A percentile compares a stretch with the other conserved stretches of the same genome.
Conservation (phyloP, 1,140 invertebrate species). For the Drosophila ambigua region DNA sequence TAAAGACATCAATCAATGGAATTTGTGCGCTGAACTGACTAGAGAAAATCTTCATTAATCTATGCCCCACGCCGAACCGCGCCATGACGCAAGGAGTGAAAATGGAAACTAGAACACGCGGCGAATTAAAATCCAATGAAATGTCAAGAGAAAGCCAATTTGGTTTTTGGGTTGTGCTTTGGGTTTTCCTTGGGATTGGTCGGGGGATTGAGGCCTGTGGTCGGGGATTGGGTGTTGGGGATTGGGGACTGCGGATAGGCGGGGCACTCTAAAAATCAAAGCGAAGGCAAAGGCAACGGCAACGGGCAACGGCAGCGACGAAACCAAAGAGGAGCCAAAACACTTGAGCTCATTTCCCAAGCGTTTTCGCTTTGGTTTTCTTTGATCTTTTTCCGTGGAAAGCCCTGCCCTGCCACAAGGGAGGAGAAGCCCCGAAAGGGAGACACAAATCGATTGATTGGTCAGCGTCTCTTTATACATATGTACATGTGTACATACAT, state of each 20-base stretch:
- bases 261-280: constrained; percentile 63
- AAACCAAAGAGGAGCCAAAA: constrained; percentile 29
- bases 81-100: constrained; percentile 1
- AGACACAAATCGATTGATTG: constrained; percentile 40
- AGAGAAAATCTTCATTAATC: constrained; percentile 25
- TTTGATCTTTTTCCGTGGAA: constrained; percentile 57
- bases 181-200: too few species aligned
- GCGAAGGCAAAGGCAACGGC: neutral
- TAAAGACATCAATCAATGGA: constrained; percentile 51
- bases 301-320: neutral
- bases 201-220: too few species aligned
- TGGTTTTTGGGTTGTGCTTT: constrained; percentile 27
- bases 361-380: constrained; percentile 69
- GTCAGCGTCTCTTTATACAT: constrained; percentile 21
- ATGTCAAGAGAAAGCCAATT: constrained; percentile 59
- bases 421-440: constrained; percentile 24
- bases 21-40: constrained; percentile 7
- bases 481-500: too few species aligned
- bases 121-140: constrained; percentile 65
- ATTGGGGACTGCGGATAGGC: neutral
- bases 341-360: constrained; percentile 70
- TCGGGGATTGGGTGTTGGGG: neutral
- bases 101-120: constrained; percentile 54
- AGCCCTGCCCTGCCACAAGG: neutral
- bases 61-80: neutral